Evolutionary conservation across 35 echinoderm and acorn worm genomes (phyloP), one percentile per base, ranked within the genome.

Genomic region (Ophioderma brevispina): DNA sequence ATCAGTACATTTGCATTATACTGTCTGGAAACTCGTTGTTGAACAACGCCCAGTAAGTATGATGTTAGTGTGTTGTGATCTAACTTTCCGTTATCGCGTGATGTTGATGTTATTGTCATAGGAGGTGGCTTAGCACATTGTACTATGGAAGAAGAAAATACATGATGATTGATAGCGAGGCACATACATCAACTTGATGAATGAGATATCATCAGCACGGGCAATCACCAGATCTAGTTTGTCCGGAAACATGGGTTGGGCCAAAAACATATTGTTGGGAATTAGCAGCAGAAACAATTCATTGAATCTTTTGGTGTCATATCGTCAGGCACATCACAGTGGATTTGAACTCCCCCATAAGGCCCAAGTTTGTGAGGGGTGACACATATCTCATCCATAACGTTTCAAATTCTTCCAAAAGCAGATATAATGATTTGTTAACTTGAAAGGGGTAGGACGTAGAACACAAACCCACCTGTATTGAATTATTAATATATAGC

Each of bases 141-240:
- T 4, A 88, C 13, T 5, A 11, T 42, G 40, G n/a, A n/a, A n/a
- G 50, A 88, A 17, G 37, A 23, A 1, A 88, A 31, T 13, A 88
- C 41, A 40, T 79, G 17, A 43, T 88, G 86, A 78, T 88, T 38
- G 55, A 32, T 31, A 0, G 2, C 6, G 17, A 25, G n/a, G 81
- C 40, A 37, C 39, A 19, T 40, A 78, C 42, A 2, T 46, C 64
- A 41, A 2, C 37, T 38, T 63, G 39, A 34, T 77, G 64, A 23
- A 88, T 40, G 10, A 79, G 15, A n/a, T 88, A 88, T 79, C 86
- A 15, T 78, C 86, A 1, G 13, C 10, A 25, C 63, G 17, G 13
- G 64, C 14, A 23, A 88, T 40, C 11, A 79, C 0, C 41, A 40
- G 39, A 43, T 88, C 86, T 14, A 87, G 34, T 87, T 13, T 87